Base-by-base conservation (phyloP, 2,113 vertebrate genomes). In the Pandion haliaetus region DNA sequence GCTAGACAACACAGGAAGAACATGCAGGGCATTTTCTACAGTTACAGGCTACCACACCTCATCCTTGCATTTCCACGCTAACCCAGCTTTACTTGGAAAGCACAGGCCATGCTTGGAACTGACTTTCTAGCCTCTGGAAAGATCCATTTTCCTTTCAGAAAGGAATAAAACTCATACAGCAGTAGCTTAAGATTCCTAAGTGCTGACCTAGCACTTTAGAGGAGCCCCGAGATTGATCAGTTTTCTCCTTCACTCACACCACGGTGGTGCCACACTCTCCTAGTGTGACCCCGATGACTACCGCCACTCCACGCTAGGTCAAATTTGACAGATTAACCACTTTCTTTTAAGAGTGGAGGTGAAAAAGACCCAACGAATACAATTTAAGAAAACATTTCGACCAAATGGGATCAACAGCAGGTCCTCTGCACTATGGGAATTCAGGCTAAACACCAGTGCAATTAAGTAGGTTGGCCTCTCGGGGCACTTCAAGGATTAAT, bases 401-500 rank as follows among this genome's bases (percentile, higher is more conserved):
- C 78, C 34, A 72, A 96, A 85, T 11, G 44, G 13, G 32, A 81
- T 50, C 29, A 74, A 76, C 57, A 82, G 12, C n/a, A 80, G 44
- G 36, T 58, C 65, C 71, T 70, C 34, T 79, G 28, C 32, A 59
- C 73, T 70, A 49, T n/a, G 49, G 65, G 54, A 90, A 89, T 94
- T 89, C 72, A 65, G 23, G 66, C 58, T 93, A 72, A 95, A 77
- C 50, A 91, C 77, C 36, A 89, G 19, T 42, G 21, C 82, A 88
- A 85, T 91, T 94, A 95, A 91, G 45, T 36, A 94, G 36, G 78
- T 42, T 76, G 61, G 66, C 34, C 93, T 91, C 91, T 76, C 88
- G 95, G 70, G 93, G 44, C 69, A 96, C 49, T 91, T 91, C 69
- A 89, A 86, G 57, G 69, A 95, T 96, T 95, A 96, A 96, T 97